Conservation (phyloP, 2,113 vertebrate species). For the Callipepla squamata region DNA sequence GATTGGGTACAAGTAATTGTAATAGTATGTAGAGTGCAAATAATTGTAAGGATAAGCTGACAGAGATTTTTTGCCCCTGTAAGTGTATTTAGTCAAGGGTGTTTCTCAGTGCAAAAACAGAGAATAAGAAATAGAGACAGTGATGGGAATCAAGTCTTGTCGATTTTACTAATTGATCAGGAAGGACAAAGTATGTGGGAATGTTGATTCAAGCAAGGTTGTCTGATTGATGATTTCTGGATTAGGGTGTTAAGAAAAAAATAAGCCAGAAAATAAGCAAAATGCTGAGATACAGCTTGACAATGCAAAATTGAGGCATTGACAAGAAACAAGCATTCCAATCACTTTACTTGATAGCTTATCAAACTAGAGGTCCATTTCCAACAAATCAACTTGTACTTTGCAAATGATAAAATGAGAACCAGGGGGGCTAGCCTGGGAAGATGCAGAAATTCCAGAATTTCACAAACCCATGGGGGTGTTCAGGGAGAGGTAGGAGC, state of each 20-base stretch:
- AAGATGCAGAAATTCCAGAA: not conserved
- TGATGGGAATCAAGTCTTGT: not conserved
- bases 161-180: not conserved
- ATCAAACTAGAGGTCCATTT: not conserved
- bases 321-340: not conserved
- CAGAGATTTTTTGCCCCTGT: not conserved
- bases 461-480: not conserved
- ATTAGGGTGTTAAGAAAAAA: not conserved
- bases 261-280: not conserved
- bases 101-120: not conserved
- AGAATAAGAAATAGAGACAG: not conserved
- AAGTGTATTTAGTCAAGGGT: not conserved
- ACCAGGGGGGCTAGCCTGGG: not conserved
- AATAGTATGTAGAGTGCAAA: not conserved
- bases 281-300: not conserved
- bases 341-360: not conserved
- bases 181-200: not conserved
- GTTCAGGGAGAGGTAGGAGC: not conserved
- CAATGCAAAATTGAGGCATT: not conserved
- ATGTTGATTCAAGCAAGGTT: not conserved
- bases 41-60: not conserved
- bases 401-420: not conserved
- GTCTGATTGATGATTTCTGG: not conserved
- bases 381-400: not conserved
- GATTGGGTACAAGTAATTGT: accelerated